Conservation (phyloP, 2,888 invertebrate species). For the Orthosia incerta region DNA sequence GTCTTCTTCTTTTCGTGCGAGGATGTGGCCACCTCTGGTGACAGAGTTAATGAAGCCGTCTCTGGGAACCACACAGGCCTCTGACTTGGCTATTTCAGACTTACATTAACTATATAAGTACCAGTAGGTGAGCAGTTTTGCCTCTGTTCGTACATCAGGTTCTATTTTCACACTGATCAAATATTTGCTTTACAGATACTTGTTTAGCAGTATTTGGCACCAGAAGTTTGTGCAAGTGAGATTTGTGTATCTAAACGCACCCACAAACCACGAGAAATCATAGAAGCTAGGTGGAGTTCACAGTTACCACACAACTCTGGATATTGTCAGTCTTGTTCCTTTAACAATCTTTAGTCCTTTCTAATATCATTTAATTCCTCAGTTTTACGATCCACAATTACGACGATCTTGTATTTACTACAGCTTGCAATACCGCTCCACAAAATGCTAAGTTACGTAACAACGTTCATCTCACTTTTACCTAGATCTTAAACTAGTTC, state of each 20-base stretch:
- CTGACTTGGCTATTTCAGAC: no score
- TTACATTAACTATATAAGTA: no score
- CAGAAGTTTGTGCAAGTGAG: constrained; percentile 35
- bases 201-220: constrained; percentile 12
- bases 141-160: not conserved
- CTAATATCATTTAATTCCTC: not conserved
- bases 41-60: no score
- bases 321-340: not conserved
- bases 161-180: constrained; percentile 7
- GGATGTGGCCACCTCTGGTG: no score
- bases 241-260: constrained; percentile 19
- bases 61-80: no score
- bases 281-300: not conserved
- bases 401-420: constrained; percentile 2
- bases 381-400: constrained; percentile 23
- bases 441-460: constrained; percentile 37
- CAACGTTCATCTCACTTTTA: constrained; percentile 48
- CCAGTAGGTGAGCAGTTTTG: no score
- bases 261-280: not conserved
- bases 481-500: constrained; percentile 46
- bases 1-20: no score
- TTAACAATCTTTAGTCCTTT: constrained; percentile 8
- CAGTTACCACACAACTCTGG: not conserved
- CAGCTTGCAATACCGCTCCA: constrained; percentile 11
- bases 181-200: constrained; percentile 14